Evolutionary conservation across 2,113 vertebrate genomes (phyloP), one percentile per base, ranked within the genome.

Genomic region (Siniperca chuatsi): DNA sequence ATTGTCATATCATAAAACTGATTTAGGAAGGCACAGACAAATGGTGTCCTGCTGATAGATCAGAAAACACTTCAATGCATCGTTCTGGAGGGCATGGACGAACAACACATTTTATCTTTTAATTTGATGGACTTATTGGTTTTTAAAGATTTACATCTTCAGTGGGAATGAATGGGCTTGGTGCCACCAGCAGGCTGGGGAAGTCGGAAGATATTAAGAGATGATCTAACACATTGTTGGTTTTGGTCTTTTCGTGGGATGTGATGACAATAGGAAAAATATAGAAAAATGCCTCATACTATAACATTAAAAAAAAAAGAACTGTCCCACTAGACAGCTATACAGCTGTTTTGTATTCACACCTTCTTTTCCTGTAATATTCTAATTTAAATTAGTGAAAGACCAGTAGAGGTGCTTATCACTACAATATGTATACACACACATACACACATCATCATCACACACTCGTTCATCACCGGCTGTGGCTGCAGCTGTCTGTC

Each of bases 401-500:
- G 62, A 35, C 61, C 81, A 66, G 66, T 16, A 25, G 25, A 54
- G 58, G 79, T 23, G 20, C 50, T 69, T 81, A 29, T 60, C 40
- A 29, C 70, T 21, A 60, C 68, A 74, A 10, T 15, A 54, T 35
- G 7, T 37, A 13, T 15, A 83, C 20, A 25, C 29, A 46, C n/a
- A 23, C n/a, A 8, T 37, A 33, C 62, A n/a, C 21, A 61, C 42
- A 29, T 64, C 23, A 4, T 58, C 35, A 12, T 71, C 75, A 64
- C 50, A 7, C n/a, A 2, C 62, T 72, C 57, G 15, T 88, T 84
- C 58, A 78, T 90, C 82, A 69, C 77, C 80, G 42, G 79, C 82
- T 77, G 78, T 35, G 76, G 78, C 65, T 81, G 82, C 88, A 91
- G 77, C 87, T 90, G 88, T 83, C 64, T 91, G 84, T 80, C 71